Conservation (phyloP, 2,888 invertebrate genomes). For the Volucella bombylans region DNA sequence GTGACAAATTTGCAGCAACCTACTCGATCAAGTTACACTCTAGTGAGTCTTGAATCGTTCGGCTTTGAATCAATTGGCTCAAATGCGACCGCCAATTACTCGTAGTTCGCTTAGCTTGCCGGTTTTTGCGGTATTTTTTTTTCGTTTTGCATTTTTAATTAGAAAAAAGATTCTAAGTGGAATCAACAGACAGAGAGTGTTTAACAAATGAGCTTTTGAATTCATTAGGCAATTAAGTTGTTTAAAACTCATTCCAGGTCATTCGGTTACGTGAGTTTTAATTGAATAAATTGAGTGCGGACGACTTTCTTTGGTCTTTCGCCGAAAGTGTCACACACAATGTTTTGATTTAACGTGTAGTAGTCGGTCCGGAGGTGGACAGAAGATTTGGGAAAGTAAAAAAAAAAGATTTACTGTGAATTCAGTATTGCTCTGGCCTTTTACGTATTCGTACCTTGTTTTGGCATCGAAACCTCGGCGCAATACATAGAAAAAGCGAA, state of each 20-base stretch:
- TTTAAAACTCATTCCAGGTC: slow-evolving; percentile 44
- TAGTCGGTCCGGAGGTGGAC: too few species aligned
- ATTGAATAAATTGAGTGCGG: slow-evolving; percentile 27
- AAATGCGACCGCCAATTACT: slow-evolving; percentile 54
- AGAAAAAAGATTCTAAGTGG: slow-evolving; percentile 35
- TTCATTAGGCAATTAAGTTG: slow-evolving; percentile 52
- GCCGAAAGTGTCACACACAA: background rate
- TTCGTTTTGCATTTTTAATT: slow-evolving; percentile 33
- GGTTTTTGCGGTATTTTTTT: background rate
- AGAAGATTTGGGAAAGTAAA: too few species aligned
- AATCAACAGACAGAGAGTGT: slow-evolving; percentile 9
- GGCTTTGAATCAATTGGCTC: slow-evolving; percentile 47
- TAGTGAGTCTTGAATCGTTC: slow-evolving; percentile 10
- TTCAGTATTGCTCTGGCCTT: too few species aligned
- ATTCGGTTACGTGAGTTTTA: slow-evolving; percentile 20
- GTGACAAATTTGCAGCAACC: slow-evolving; percentile 53
- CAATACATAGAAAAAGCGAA: too few species aligned
- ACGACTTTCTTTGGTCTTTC: slow-evolving; percentile 11
- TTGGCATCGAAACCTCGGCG: too few species aligned
- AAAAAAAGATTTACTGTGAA: too few species aligned
- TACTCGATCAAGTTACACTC: slow-evolving; percentile 40
- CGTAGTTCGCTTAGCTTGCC: background rate
- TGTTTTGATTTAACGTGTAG: background rate
- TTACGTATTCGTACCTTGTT: too few species aligned
- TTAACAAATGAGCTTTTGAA: slow-evolving; percentile 38